These are phyloP conservation scores for Xiphophorus maculatus DNA, from an alignment of 2,113 vertebrate species.

Conservation along the genomic window DNA sequence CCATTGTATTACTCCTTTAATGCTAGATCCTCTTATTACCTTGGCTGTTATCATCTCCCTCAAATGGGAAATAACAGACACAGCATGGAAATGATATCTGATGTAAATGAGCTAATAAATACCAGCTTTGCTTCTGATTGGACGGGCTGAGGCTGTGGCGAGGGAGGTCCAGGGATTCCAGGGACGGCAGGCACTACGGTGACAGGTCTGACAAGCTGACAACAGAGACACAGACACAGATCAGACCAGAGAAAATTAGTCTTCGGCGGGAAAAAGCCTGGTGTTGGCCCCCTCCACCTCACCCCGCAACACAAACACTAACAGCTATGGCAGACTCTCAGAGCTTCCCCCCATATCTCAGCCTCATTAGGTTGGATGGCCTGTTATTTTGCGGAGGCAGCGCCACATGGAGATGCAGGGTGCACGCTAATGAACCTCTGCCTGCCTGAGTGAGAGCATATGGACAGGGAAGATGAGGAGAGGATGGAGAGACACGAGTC, in stretches of 20 bases:
- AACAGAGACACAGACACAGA: constrained; percentile 75
- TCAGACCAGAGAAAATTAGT: constrained; percentile 73
- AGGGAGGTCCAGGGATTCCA: constrained; percentile 97
- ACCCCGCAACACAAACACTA: constrained; percentile 27
- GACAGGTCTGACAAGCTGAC: constrained; percentile 98
- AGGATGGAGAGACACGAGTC: constrained; percentile 65
- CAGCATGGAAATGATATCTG: constrained; percentile 33
- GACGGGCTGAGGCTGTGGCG: constrained; percentile 86
- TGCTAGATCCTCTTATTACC: constrained; percentile 24
- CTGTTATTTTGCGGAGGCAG: constrained; percentile 79
- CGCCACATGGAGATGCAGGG: constrained; percentile 77
- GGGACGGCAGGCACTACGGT: constrained; percentile 98
- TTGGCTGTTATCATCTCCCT: constrained; percentile 30
- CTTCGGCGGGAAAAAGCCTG: constrained; percentile 54
- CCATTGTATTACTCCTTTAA: constrained; percentile 6
- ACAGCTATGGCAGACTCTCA: constrained; percentile 48
- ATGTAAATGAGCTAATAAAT: constrained; percentile 62
- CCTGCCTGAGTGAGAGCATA: constrained; percentile 75
- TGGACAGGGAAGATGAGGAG: constrained; percentile 65
- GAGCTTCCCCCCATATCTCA: constrained; percentile 78
- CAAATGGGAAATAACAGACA: constrained; percentile 34
- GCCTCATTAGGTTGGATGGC: constrained; percentile 82
- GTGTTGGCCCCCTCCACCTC: constrained; percentile 22
- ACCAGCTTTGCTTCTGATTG: constrained; percentile 99
- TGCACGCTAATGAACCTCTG: constrained; percentile 78